Conservation (phyloP, 2,113 vertebrate genomes). For the Mirounga angustirostris region DNA sequence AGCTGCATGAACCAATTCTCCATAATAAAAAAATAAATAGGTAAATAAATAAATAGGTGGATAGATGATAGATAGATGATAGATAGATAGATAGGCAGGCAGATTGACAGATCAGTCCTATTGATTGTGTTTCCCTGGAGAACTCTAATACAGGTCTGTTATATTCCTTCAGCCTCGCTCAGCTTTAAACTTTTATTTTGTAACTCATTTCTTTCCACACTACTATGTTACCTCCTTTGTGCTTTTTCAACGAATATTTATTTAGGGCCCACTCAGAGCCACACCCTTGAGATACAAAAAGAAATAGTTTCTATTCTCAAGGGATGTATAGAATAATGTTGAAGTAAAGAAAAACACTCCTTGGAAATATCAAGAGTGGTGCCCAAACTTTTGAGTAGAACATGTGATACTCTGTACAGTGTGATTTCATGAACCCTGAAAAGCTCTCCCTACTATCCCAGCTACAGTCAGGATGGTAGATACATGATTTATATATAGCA, state of each 20-base stretch:
- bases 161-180: background rate
- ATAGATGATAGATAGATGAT: background rate
- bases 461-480: background rate
- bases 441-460: background rate
- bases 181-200: background rate
- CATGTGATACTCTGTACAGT: background rate
- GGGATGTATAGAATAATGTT: background rate
- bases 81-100: background rate
- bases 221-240: background rate
- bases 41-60: background rate
- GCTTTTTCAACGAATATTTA: constrained; percentile 51
- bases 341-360: background rate
- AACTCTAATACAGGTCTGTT: background rate
- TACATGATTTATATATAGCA: background rate
- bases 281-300: background rate
- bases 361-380: background rate
- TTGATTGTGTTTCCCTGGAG: background rate
- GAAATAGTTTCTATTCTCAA: constrained; percentile 25
- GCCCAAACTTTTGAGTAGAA: background rate
- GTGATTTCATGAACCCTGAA: background rate
- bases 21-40: background rate
- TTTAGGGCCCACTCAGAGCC: background rate
- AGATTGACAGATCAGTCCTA: background rate
- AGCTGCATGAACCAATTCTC: background rate
- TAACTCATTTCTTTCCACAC: background rate